phyloP scores from a whole-genome alignment of 2,888 invertebrate genomes.

The Pheosia tremula region DNA sequence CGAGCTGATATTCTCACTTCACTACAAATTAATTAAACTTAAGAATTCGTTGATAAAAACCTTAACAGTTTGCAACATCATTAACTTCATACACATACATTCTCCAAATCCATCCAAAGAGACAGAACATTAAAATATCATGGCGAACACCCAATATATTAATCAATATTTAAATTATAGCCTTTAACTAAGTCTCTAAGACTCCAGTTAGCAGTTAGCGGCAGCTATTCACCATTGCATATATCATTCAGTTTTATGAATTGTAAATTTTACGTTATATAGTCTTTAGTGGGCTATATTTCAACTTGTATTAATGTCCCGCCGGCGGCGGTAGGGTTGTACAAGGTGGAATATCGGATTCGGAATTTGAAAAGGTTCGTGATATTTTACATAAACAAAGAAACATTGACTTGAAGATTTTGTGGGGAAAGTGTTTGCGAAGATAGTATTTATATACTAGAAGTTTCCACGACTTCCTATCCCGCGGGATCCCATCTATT shows the following conservation, averaged over 20 bases:
- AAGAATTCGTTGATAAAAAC: too few species aligned
- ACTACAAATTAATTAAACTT: too few species aligned
- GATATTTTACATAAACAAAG: background rate
- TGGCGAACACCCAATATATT: slow-evolving; percentile 20
- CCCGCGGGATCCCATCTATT: too few species aligned
- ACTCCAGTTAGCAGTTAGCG: slow-evolving; percentile 46
- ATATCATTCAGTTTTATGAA: slow-evolving; percentile 82
- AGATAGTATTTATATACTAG: background rate
- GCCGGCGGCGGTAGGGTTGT: slow-evolving; percentile 62
- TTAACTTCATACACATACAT: too few species aligned
- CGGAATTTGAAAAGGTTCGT: background rate
- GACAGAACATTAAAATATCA: slow-evolving; percentile 13
- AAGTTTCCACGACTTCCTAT: too few species aligned
- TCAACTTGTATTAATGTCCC: slow-evolving; percentile 75
- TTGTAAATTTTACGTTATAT: slow-evolving; percentile 82
- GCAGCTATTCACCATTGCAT: slow-evolving; percentile 55
- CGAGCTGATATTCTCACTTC: too few species aligned
- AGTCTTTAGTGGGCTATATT: slow-evolving; percentile 80
- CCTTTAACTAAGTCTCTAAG: slow-evolving; percentile 33
- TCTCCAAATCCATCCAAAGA: background rate
- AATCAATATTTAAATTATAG: slow-evolving; percentile 29
- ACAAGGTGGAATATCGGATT: slow-evolving; percentile 11
- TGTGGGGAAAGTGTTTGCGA: background rate
- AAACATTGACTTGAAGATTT: background rate
- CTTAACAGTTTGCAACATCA: too few species aligned